Evolutionary conservation across 2,113 vertebrate species (phyloP).

Genomic region (Hydropotes inermis): DNA sequence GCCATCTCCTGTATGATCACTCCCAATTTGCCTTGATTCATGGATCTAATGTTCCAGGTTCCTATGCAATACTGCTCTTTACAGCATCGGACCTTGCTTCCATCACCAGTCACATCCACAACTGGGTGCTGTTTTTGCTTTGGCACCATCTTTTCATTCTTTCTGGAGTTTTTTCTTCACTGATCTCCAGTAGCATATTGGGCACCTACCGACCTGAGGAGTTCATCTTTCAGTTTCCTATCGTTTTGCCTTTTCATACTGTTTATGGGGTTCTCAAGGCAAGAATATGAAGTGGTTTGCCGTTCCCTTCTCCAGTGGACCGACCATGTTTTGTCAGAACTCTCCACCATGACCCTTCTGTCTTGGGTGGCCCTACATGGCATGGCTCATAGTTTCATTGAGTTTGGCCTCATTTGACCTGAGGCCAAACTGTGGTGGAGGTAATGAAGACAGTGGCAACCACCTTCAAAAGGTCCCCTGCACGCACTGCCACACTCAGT

Average conservation of each 20-base stretch:
- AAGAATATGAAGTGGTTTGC: background rate
- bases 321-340: background rate
- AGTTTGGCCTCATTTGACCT: background rate
- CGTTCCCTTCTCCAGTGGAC: background rate
- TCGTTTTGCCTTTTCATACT: background rate
- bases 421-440: background rate
- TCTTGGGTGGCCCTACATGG: background rate
- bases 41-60: background rate
- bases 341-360: background rate
- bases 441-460: background rate
- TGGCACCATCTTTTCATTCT: background rate
- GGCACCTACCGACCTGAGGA: background rate
- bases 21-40: background rate
- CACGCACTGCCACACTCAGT: rapidly evolving
- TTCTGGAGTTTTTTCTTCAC: background rate
- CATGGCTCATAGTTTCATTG: background rate
- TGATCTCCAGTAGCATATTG: background rate
- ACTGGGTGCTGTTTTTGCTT: background rate
- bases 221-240: background rate
- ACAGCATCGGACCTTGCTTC: background rate
- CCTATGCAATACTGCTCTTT: background rate
- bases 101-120: background rate
- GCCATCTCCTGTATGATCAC: background rate
- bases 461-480: background rate
- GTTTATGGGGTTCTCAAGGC: background rate